Base-by-base conservation (phyloP, 1,140 invertebrate species). In the Drosophila fuyamai region DNA sequence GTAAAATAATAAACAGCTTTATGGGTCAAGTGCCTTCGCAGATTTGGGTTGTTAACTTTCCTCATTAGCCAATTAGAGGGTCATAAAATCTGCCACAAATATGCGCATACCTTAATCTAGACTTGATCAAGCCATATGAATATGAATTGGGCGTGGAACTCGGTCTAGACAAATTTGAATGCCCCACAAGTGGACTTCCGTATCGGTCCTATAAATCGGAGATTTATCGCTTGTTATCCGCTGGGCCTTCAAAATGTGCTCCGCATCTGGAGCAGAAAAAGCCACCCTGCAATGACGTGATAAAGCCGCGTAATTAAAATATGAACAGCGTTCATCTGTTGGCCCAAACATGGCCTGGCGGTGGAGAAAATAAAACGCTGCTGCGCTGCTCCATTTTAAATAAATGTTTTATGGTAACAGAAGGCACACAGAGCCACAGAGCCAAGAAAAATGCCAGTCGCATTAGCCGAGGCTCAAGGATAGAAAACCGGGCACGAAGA, bases 241-340 rank as follows among this genome's bases (percentile, higher is more conserved):
- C 18, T 35, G 53, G 36, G 53, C 75, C 72, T 77, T 79, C 75
- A 79, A 61, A 83, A 70, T 23, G 23, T 57, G 63, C 41, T 56
- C 62, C 48, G 14, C 58, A 84, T 54, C 27, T 38, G 47, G 40
- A 27, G 35, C 53, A 23, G 23, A 23, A 23, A 23, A 58, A 56
- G 51, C 78, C 83, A 63, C 83, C 76, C 61, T 76, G 71, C 63
- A 79, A 76, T 89, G 84, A 79, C 76, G 76, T 89, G 84, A 88
- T 83, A 84, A 88, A 88, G 83, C 58, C 83, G 76, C 83, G 80
- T 88, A 88, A 88, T 88, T 88, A 88, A 88, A 88, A 88, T 88
- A 80, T 89, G 79, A 88, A 88, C 83, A 88, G 73, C 84, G 56
- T 68, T 77, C 83, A 88, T 88, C 58, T 76, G 54, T 88, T 83